A percentile compares a stretch with the other conserved stretches of the same genome.
phyloP scores from a whole-genome alignment of 2,797 vertebrate species.

The Sebastes glaucus region DNA sequence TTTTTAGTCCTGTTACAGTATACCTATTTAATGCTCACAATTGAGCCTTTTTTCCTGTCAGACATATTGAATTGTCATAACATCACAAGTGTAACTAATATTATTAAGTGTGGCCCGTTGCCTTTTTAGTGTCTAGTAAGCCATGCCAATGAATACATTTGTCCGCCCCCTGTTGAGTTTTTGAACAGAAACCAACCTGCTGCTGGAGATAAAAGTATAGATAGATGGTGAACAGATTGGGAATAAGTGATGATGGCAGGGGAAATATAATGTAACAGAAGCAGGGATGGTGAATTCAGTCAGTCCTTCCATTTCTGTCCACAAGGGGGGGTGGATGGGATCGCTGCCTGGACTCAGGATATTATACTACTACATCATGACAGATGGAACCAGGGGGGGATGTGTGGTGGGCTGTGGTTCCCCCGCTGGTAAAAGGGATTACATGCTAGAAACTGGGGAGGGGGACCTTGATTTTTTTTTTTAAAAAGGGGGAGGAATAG shows the following conservation, averaged over 20 bases:
- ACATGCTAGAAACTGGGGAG: conserved; percentile 32
- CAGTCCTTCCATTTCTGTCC: conserved; percentile 37
- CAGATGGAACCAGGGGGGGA: conserved; percentile 48
- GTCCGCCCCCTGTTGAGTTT: neutral
- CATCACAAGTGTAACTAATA: too few species aligned
- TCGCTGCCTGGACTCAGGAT: neutral
- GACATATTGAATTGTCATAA: too few species aligned
- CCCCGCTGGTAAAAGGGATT: conserved; percentile 46
- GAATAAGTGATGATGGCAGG: conserved; percentile 9
- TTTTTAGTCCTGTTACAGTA: too few species aligned
- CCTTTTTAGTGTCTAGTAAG: too few species aligned
- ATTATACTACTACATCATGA: conserved; percentile 37
- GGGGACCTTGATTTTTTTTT: neutral
- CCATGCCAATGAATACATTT: too few species aligned
- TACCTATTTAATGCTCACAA: too few species aligned
- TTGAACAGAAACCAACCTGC: neutral
- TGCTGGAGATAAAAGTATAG: conserved; percentile 8
- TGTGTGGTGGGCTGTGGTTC: conserved; percentile 13
- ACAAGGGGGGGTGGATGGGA: conserved; percentile 39
- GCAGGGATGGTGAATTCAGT: conserved; percentile 9
- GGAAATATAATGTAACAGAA: neutral
- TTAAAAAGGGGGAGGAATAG: neutral
- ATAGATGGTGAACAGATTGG: conserved; percentile 5
- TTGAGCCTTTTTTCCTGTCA: too few species aligned
- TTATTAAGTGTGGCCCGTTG: too few species aligned